phyloP scores from a whole-genome alignment of 2,888 invertebrate species.

The Isotomurus palustris region DNA sequence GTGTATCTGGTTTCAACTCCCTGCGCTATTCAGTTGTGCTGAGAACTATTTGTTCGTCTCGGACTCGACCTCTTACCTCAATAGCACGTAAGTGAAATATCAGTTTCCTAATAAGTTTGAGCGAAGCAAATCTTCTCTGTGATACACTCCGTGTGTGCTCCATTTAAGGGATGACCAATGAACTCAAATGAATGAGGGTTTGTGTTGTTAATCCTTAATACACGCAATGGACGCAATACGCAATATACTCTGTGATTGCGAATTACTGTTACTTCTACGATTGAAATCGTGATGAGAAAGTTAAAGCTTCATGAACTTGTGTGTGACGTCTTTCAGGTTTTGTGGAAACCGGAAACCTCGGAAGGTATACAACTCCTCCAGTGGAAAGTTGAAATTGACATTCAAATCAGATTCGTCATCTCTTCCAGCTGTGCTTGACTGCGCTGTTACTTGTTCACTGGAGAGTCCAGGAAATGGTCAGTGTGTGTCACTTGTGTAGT shows the following conservation, averaged over 20 bases:
- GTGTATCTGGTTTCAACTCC: conserved; percentile 42
- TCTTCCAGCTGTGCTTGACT: conserved; percentile 41
- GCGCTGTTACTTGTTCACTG: conserved; percentile 34
- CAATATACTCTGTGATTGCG: too few species aligned
- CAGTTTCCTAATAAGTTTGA: background rate
- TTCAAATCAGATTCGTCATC: conserved; percentile 35
- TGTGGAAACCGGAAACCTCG: conserved; percentile 41
- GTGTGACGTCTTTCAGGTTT: too few species aligned
- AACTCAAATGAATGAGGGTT: too few species aligned
- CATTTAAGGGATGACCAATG: too few species aligned
- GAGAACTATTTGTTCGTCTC: conserved; percentile 39
- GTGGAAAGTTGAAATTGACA: conserved; percentile 29
- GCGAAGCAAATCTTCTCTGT: background rate
- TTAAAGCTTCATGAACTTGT: too few species aligned
- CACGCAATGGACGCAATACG: too few species aligned
- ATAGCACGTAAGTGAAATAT: conserved; percentile 24
- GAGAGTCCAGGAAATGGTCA: conserved; percentile 7
- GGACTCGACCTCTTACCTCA: conserved; percentile 24
- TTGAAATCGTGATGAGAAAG: too few species aligned
- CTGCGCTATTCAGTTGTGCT: conserved; percentile 40
- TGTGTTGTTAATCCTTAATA: too few species aligned
- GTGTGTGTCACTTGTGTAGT: background rate
- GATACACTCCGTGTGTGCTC: too few species aligned
- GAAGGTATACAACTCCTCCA: conserved; percentile 21
- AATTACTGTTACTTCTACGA: too few species aligned